These are phyloP conservation scores for Montipora sp. DNA, from an alignment of 64 coral and sea anemone genomes.

Conservation along the genomic window DNA sequence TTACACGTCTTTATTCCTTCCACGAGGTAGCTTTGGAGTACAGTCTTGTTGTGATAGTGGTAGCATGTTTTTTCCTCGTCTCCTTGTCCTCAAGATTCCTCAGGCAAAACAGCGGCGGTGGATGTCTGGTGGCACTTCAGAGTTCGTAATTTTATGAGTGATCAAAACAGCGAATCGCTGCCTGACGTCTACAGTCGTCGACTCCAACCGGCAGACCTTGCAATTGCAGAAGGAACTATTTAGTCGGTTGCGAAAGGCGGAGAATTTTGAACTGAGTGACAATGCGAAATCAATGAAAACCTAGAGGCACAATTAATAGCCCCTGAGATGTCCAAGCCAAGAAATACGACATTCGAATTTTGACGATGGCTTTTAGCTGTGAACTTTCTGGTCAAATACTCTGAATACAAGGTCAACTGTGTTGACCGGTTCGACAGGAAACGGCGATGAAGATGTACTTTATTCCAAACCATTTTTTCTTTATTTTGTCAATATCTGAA, in stretches of 20 bases:
- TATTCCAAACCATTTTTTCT: too few species aligned
- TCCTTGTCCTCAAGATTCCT: slow-evolving; percentile 30
- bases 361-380: not conserved
- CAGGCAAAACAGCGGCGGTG: not conserved
- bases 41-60: slow-evolving; percentile 5
- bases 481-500: not conserved
- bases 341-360: not conserved
- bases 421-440: not conserved
- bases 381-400: not conserved
- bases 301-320: too few species aligned
- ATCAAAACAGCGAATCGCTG: too few species aligned
- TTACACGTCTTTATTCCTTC: slow-evolving; percentile 22
- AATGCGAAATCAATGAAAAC: not conserved
- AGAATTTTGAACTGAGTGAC: not conserved
- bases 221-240: too few species aligned
- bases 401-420: not conserved
- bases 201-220: too few species aligned
- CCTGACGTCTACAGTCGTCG: too few species aligned
- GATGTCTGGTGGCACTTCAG: not conserved
- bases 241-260: not conserved
- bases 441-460: too few species aligned
- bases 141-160: too few species aligned
- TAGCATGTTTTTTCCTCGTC: slow-evolving; percentile 28
- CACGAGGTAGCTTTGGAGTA: slow-evolving; percentile 27
- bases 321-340: not conserved